A percentile compares a stretch with the other conserved stretches of the same genome.
Conservation (phyloP, 2,888 invertebrate genomes). For the Agriotes lineatus region DNA sequence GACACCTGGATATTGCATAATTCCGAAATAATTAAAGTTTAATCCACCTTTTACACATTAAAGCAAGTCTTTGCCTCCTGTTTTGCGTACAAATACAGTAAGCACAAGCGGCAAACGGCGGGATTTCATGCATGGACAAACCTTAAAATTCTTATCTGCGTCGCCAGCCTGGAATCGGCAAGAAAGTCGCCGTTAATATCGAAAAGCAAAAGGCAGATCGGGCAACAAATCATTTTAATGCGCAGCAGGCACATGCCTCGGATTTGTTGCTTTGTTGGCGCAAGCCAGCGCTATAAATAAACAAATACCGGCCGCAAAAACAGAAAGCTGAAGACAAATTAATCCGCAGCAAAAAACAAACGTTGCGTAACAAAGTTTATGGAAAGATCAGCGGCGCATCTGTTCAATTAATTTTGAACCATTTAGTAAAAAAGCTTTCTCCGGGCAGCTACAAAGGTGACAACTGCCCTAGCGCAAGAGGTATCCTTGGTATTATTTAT, state of each 20-base stretch:
- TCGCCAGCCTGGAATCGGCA: too few species aligned
- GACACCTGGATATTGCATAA: too few species aligned
- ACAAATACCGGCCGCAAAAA: not conserved
- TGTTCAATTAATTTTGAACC: constrained; percentile 16
- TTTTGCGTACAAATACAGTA: too few species aligned
- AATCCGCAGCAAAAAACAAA: not conserved
- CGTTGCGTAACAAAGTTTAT: not conserved
- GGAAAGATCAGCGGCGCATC: not conserved
- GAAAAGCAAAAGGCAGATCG: too few species aligned
- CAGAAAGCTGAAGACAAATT: constrained; percentile 2
- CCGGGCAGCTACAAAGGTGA: constrained; percentile 1
- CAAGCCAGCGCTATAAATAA: not conserved
- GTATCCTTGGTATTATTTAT: constrained; percentile 8
- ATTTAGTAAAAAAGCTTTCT: constrained; percentile 15
- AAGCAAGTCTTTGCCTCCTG: too few species aligned
- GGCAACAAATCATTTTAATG: not conserved
- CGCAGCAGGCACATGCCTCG: not conserved
- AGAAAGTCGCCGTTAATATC: too few species aligned
- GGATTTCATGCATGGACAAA: too few species aligned
- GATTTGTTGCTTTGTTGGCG: not conserved
- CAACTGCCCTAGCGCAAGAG: constrained; percentile 4
- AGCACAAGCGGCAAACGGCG: too few species aligned
- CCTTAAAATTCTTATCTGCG: too few species aligned
- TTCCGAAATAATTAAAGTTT: too few species aligned
- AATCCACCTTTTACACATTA: too few species aligned